phyloP scores from a whole-genome alignment of 2,797 vertebrate genomes.

The Leucoraja ocellata region DNA sequence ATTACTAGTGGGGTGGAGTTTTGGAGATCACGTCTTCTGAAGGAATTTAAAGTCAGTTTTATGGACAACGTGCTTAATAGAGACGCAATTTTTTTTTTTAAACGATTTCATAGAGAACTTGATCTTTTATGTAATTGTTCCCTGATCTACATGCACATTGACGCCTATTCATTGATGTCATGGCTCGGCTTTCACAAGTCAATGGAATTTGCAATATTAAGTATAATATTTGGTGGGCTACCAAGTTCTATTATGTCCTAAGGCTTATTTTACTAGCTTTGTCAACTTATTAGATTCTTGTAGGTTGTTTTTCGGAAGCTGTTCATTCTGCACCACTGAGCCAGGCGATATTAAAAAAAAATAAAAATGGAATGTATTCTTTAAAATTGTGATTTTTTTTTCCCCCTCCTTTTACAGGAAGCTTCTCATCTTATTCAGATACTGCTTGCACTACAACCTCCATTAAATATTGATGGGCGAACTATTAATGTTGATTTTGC shows the following conservation, averaged over 20 bases:
- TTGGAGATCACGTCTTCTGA: neutral
- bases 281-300: neutral
- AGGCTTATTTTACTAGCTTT: neutral
- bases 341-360: neutral
- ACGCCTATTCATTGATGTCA: neutral
- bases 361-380: neutral
- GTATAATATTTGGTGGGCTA: neutral
- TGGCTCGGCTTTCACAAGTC: neutral
- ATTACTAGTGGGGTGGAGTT: neutral
- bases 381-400: neutral
- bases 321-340: neutral
- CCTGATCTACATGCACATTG: neutral
- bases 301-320: neutral
- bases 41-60: neutral
- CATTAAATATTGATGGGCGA: conserved; percentile 82
- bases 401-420: conserved; percentile 63
- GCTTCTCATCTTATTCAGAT: conserved; percentile 83
- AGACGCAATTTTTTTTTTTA: neutral
- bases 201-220: neutral
- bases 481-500: conserved; percentile 86
- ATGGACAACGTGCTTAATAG: neutral
- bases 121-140: neutral
- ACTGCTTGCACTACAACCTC: conserved; percentile 72
- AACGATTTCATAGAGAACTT: neutral
- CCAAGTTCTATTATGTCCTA: neutral